These are phyloP conservation scores for Dendrolimus punctatus DNA, from an alignment of 1,140 invertebrate species.

Conservation along the genomic window DNA sequence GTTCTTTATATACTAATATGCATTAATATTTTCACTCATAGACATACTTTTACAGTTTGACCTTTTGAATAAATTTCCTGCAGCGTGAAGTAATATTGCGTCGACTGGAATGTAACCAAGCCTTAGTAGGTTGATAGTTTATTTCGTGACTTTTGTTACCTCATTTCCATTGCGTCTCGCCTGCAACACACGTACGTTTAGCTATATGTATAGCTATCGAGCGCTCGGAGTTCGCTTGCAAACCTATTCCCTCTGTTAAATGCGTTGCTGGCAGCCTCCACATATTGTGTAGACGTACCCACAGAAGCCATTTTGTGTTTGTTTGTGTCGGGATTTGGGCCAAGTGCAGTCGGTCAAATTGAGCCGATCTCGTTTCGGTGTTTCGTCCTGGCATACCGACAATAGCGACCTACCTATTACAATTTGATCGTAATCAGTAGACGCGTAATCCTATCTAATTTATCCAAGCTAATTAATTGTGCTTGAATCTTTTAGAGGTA, in stretches of 20 bases:
- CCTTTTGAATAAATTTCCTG: no score
- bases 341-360: constrained; percentile 44
- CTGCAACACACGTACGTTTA: constrained; percentile 7
- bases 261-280: constrained; percentile 16
- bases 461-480: no score
- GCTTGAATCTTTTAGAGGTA: no score
- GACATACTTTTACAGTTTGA: no score
- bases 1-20: no score
- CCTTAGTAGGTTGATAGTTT: constrained; percentile 6
- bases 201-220: neutral
- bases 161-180: constrained; percentile 22
- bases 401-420: no score
- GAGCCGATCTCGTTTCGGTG: constrained; percentile 21
- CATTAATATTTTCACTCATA: no score
- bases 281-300: constrained; percentile 21
- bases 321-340: constrained; percentile 40
- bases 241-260: constrained; percentile 20
- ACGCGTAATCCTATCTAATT: no score
- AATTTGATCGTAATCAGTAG: no score
- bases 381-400: neutral
- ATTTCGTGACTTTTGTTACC: constrained; percentile 27
- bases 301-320: constrained; percentile 33
- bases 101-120: no score
- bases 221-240: constrained; percentile 8
- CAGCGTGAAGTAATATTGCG: no score